These are phyloP conservation scores for Thaumetopoea pityocampa DNA, from an alignment of 1,140 invertebrate species.

Conservation along the genomic window DNA sequence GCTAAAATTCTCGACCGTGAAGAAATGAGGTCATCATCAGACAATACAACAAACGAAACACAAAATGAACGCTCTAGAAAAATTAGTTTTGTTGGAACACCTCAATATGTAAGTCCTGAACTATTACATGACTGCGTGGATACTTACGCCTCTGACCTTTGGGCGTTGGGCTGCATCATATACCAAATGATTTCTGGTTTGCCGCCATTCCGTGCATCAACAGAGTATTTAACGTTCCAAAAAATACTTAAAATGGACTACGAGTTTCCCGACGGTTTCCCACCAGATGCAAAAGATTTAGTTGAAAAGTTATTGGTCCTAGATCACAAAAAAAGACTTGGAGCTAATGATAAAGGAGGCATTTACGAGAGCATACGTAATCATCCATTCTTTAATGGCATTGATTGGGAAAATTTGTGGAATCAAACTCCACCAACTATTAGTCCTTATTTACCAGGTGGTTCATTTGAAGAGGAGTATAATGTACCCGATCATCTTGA, in stretches of 20 bases:
- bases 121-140: constrained; percentile 89
- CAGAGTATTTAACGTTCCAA: constrained; percentile 98
- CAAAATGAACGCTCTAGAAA: constrained; percentile 74
- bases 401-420: constrained; percentile 90
- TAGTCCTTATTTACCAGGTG: constrained; percentile 89
- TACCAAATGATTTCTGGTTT: constrained; percentile 97
- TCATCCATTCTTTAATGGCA: constrained; percentile 90
- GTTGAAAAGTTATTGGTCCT: constrained; percentile 91
- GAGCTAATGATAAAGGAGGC: constrained; percentile 84
- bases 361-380: constrained; percentile 89
- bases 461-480: constrained; percentile 83
- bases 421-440: constrained; percentile 89
- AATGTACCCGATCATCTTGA: constrained; percentile 86
- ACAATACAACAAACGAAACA: constrained; percentile 44
- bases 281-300: constrained; percentile 88
- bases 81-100: constrained; percentile 98
- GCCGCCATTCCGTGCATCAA: constrained; percentile 93
- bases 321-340: constrained; percentile 87
- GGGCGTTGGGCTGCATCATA: constrained; percentile 98
- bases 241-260: constrained; percentile 96
- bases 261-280: constrained; percentile 94
- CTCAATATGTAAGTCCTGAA: constrained; percentile 99
- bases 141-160: constrained; percentile 93
- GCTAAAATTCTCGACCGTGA: constrained; percentile 87
- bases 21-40: constrained; percentile 35